Percentiles rank a stretch among this genome's conserved stretches.
Conservation (phyloP, 2,797 vertebrate species). For the Macroramphosus scolopax region DNA sequence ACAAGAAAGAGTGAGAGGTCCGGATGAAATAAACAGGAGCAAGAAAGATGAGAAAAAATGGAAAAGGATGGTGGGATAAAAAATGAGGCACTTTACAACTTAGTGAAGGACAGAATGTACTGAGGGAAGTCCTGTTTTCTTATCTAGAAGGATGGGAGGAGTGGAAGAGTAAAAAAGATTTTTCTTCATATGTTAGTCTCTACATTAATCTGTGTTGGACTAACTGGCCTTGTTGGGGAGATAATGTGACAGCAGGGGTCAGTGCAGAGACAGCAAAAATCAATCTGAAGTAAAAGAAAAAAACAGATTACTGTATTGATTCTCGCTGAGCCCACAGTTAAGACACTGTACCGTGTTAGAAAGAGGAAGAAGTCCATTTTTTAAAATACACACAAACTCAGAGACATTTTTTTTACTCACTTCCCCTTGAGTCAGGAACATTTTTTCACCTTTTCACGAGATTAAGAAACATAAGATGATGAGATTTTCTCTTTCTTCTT, state of each 20-base stretch:
- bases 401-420: conserved; percentile 10
- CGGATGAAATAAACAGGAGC: conserved; percentile 9
- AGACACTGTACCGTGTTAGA: conserved; percentile 59
- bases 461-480: conserved; percentile 7
- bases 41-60: conserved; percentile 2
- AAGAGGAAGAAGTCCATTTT: conserved; percentile 42
- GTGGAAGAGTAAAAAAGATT: conserved; percentile 40
- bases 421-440: neutral
- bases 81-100: conserved; percentile 2
- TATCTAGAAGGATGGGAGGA: conserved; percentile 14
- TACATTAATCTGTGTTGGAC: conserved; percentile 75
- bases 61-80: neutral
- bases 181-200: conserved; percentile 47
- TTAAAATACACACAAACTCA: conserved; percentile 11
- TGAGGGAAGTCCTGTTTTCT: conserved; percentile 7
- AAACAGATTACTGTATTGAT: conserved; percentile 77
- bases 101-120: conserved; percentile 23
- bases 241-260: conserved; percentile 80
- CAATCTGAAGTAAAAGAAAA: conserved; percentile 72
- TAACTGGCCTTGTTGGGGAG: conserved; percentile 76
- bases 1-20: conserved; percentile 9
- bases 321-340: conserved; percentile 60
- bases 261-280: conserved; percentile 73
- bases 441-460: neutral
- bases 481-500: conserved; percentile 2